Conservation (phyloP, 2,797 vertebrate genomes). For the Threskiornis aethiopicus region DNA sequence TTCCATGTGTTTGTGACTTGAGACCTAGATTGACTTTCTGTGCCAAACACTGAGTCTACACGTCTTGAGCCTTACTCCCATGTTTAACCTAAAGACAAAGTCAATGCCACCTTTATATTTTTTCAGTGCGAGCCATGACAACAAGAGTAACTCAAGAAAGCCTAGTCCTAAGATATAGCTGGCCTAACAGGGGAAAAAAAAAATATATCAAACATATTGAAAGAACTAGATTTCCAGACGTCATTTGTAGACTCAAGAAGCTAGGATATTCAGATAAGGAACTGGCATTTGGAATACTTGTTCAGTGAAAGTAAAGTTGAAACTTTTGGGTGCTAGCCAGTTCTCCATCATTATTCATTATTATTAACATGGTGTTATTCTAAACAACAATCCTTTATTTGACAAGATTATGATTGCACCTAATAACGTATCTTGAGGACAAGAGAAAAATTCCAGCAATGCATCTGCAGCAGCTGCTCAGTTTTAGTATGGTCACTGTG, state of each 20-base stretch:
- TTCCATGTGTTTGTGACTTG: background rate
- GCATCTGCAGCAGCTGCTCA: background rate
- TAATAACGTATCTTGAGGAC: background rate
- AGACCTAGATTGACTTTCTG: background rate
- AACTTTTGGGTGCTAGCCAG: background rate
- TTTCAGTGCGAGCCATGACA: background rate
- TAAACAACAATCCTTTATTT: background rate
- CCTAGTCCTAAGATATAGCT: background rate
- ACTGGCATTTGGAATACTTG: background rate
- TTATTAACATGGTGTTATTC: background rate
- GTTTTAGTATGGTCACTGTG: background rate
- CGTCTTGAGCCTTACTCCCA: background rate
- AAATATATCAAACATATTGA: fast-evolving
- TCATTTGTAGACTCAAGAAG: background rate
- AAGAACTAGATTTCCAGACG: background rate
- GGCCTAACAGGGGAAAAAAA: fast-evolving
- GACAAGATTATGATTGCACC: background rate
- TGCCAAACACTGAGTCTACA: background rate
- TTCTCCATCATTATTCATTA: background rate
- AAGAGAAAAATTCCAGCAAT: background rate
- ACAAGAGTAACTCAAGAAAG: background rate
- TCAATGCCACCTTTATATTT: background rate
- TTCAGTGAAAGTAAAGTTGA: background rate
- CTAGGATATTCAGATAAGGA: background rate
- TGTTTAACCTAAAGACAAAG: background rate